phyloP scores from a whole-genome alignment of 2,113 vertebrate genomes.

The Neomonachus schauinslandi region DNA sequence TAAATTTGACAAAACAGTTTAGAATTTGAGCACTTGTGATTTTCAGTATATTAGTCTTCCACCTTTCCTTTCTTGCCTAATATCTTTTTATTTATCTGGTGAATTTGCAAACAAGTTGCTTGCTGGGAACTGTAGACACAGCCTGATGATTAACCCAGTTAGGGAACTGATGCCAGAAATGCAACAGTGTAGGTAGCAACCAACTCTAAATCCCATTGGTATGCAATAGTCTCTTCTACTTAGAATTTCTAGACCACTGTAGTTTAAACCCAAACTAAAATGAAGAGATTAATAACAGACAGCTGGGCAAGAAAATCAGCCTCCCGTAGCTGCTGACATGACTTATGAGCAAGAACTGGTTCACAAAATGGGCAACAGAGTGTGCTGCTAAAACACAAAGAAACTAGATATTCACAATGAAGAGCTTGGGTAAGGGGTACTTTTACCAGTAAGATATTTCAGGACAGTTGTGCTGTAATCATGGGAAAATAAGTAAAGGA shows the following conservation, averaged over 20 bases:
- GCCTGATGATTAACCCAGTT: not conserved
- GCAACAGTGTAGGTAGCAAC: not conserved
- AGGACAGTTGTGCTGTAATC: not conserved
- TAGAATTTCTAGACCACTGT: not conserved
- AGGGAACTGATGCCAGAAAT: not conserved
- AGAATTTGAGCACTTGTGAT: not conserved
- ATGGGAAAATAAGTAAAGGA: not conserved
- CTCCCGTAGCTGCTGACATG: not conserved
- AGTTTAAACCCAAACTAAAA: not conserved
- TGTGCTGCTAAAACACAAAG: not conserved
- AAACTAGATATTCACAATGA: not conserved
- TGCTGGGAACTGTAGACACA: not conserved
- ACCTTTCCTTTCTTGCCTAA: not conserved
- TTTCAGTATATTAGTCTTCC: not conserved
- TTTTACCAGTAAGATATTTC: not conserved
- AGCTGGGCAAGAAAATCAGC: not conserved
- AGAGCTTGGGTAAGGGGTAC: not conserved
- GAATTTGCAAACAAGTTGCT: not conserved
- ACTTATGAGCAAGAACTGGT: not conserved
- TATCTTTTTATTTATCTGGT: not conserved
- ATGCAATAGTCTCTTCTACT: not conserved
- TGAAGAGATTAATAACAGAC: not conserved
- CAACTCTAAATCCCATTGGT: not conserved
- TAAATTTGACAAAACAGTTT: not conserved
- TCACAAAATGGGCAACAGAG: not conserved